Evolutionary conservation across 2,888 invertebrate genomes (phyloP), one percentile per base, ranked within the genome.

Genomic region (Cheilosia impressa): DNA sequence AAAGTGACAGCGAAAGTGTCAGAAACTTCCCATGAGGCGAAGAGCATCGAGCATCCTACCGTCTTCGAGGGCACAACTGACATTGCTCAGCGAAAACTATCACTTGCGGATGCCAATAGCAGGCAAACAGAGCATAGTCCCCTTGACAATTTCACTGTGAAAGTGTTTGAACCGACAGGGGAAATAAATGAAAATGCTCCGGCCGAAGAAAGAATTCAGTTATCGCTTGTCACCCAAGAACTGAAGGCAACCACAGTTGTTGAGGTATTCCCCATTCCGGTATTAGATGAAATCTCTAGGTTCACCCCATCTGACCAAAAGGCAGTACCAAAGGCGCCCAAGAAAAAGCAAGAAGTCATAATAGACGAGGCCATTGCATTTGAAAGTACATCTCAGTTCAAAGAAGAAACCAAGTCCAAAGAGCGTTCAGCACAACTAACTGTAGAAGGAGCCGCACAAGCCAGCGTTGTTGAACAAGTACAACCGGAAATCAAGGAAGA

Each of bases 181-280:
- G 87, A 88, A 6, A 84, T 89, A n/a, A 88, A 88, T 2, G 88
- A 89, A 0, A 89, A 89, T 38, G 88, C 72, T 22, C 90, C 90
- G 2, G 24, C 69, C 0, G 27, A 76, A 19, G 68, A 73, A 0
- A 79, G 63, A 45, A 68, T 82, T 10, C 78, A 71, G 62, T 31
- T 83, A 62, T 84, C 88, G 27, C 4, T 87, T 45, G 75, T 87
- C 7, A 53, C 75, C 4, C 66, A 87, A 1, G 89, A 90, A 55
- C 71, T 89, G 1, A 90, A 88, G 34, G 89, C 90, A 58, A 89
- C 89, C 38, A 78, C 89, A 58, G 88, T 90, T 60, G 88, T 89
- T 76, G 90, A 90, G 88, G 76, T 90, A 45, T 41, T 87, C 27
- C 75, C 87, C 3, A 72, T 87, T 65, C 84, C 89, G n/a, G 50